A percentile compares a stretch with the other conserved stretches of the same genome.
Conservation (phyloP, 2,888 invertebrate species). For the Agriotes lineatus region DNA sequence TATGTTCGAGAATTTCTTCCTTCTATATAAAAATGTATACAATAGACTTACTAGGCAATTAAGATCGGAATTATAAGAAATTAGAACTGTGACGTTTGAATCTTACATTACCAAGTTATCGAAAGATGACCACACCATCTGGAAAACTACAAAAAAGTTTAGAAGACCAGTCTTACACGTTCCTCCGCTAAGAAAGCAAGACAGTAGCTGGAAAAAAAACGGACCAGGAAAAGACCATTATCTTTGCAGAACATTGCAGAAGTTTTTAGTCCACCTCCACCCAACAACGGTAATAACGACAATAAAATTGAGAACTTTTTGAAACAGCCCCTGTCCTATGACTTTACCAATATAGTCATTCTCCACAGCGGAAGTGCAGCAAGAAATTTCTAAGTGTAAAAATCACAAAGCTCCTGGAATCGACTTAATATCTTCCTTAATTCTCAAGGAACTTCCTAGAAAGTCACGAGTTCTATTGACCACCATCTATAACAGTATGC, state of each 20-base stretch:
- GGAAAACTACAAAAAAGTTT: no score
- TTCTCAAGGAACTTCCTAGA: neutral
- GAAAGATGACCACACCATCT: neutral
- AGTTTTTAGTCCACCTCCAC: no score
- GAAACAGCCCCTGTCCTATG: conserved; percentile 4
- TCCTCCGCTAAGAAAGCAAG: neutral
- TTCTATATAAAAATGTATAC: neutral
- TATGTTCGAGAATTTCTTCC: neutral
- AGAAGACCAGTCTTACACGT: neutral
- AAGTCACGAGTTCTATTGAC: neutral
- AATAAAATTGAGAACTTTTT: conserved; percentile 12
- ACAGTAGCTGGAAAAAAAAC: neutral
- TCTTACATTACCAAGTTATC: neutral
- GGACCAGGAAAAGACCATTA: conserved; percentile 2
- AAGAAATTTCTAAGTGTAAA: neutral
- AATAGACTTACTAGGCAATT: neutral
- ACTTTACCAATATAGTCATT: neutral
- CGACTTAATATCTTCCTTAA: conserved; percentile 5
- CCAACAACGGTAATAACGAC: neutral
- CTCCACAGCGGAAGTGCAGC: neutral
- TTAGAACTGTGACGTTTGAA: neutral
- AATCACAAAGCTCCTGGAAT: neutral
- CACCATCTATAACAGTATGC: conserved; percentile 3
- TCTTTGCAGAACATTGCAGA: conserved; percentile 1
- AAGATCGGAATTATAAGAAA: neutral